Evolutionary conservation across 2,888 invertebrate species (phyloP).

Genomic region (Lysandra bellargus): DNA sequence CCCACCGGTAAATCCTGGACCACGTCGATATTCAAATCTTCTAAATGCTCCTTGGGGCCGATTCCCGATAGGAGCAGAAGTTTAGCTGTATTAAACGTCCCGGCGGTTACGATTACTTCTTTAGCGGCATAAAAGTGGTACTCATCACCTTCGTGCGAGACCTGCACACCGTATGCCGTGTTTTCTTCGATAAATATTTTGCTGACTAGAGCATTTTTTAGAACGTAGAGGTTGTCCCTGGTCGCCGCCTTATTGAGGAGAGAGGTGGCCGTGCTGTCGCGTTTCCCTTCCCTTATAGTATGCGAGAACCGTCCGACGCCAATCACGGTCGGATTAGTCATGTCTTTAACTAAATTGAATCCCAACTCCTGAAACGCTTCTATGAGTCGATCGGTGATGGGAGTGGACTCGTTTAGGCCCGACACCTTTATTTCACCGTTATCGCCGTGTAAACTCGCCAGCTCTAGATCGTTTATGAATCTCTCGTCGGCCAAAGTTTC

Average conservation of each 20-base stretch:
- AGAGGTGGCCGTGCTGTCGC: constrained; percentile 60
- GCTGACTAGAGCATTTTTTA: constrained; percentile 55
- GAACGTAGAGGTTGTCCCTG: constrained; percentile 51
- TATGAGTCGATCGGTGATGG: constrained; percentile 49
- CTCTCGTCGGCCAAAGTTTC: constrained; percentile 61
- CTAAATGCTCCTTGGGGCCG: constrained; percentile 56
- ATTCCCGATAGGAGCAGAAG: constrained; percentile 63
- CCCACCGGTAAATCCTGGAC: constrained; percentile 62
- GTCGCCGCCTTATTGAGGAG: constrained; percentile 51
- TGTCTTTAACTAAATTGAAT: constrained; percentile 59
- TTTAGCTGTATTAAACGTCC: constrained; percentile 66
- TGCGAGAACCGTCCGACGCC: constrained; percentile 67
- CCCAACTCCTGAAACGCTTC: constrained; percentile 61
- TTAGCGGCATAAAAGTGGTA: constrained; percentile 51
- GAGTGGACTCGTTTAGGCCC: constrained; percentile 47
- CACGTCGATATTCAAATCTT: constrained; percentile 50
- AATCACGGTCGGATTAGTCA: constrained; percentile 59
- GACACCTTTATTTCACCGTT: constrained; percentile 63
- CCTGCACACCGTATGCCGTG: constrained; percentile 54
- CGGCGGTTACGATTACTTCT: constrained; percentile 64
- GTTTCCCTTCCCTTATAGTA: constrained; percentile 56
- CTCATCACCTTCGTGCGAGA: constrained; percentile 44
- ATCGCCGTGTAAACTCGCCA: constrained; percentile 56
- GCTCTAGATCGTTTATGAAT: constrained; percentile 52
- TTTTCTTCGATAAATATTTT: constrained; percentile 55